These are phyloP conservation scores for Eumaeus atala DNA, from an alignment of 1,140 invertebrate species.

Conservation along the genomic window DNA sequence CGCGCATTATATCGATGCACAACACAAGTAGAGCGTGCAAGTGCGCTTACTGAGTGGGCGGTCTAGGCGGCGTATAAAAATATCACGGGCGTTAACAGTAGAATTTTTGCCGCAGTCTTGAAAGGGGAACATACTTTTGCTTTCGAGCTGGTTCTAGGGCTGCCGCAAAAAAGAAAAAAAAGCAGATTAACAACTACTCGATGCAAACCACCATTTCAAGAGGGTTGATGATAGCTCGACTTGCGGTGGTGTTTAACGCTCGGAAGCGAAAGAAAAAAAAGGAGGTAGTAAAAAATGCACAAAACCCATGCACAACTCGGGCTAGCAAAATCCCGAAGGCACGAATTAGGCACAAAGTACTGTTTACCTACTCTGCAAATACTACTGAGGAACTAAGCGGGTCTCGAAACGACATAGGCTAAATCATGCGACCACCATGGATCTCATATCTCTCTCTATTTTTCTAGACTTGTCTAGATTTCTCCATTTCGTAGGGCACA, in stretches of 20 bases:
- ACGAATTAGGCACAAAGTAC: constrained; percentile 29
- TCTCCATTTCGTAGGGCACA: background rate
- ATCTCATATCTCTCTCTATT: constrained; percentile 15
- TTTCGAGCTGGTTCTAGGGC: constrained; percentile 75
- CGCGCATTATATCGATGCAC: constrained; percentile 33
- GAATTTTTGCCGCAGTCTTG: constrained; percentile 80
- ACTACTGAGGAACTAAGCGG: constrained; percentile 37
- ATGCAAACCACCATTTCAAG: constrained; percentile 65
- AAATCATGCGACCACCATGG: constrained; percentile 57
- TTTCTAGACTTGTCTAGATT: constrained; percentile 13
- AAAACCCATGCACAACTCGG: constrained; percentile 63
- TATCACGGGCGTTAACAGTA: constrained; percentile 80
- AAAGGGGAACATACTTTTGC: constrained; percentile 79
- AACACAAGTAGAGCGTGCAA: constrained; percentile 55
- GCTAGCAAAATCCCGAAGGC: constrained; percentile 42
- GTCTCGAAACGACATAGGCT: constrained; percentile 45
- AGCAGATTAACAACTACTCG: constrained; percentile 30
- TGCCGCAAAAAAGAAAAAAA: constrained; percentile 70
- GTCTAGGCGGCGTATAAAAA: constrained; percentile 80
- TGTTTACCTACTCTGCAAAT: constrained; percentile 39
- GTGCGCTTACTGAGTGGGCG: constrained; percentile 50
- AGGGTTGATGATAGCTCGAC: constrained; percentile 66
- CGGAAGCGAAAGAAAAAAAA: constrained; percentile 30
- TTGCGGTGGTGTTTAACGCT: constrained; percentile 40
- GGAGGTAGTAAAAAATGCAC: constrained; percentile 30